Evolutionary conservation across 2,113 vertebrate species (phyloP), one percentile per base, ranked within the genome.

Genomic region (Phodopus roborovskii): DNA sequence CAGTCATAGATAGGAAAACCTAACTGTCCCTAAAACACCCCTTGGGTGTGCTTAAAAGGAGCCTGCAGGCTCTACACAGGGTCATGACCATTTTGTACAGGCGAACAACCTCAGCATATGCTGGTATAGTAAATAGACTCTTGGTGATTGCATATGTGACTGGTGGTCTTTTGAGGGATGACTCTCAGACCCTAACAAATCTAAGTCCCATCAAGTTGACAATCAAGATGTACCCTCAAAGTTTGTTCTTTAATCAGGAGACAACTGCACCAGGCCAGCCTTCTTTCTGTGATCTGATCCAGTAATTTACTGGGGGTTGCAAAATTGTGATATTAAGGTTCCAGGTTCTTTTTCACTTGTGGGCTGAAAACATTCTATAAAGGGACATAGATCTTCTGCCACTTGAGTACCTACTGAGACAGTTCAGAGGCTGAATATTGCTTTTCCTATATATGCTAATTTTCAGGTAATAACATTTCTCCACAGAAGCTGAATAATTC

Each of bases 381-480:
- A 36, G 48, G 82, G 48, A 71, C 42, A 13, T 0, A 68, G 36
- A 28, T 73, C 36, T 74, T 48, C 30, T 73, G 26, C 24, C 26
- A 42, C 16, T 48, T 68, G 62, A 48, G 16, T 85, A 19, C 8
- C 16, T 11, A 82, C 4, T 36, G 26, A 0, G 77, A 39, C 4
- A 60, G 17, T 74, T 94, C 79, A 83, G 33, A 79, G 8, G 9
- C n/a, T 48, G 39, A 28, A 58, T 64, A 33, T 11, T 91, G 42
- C 73, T 91, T 92, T 64, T 20, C 19, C 79, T 39, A 39, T 42
- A 39, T 70, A 90, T 68, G 73, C 81, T 6, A 50, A 50, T 78
- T 84, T 91, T 86, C 64, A 92, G 33, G 81, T 53, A 95, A 58
- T 87, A 28, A 81, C 42, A 66, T 90, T 45, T 17, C 60, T 89